Conservation (phyloP, 2,113 vertebrate genomes). For the Plecturocebus donacophilus region DNA sequence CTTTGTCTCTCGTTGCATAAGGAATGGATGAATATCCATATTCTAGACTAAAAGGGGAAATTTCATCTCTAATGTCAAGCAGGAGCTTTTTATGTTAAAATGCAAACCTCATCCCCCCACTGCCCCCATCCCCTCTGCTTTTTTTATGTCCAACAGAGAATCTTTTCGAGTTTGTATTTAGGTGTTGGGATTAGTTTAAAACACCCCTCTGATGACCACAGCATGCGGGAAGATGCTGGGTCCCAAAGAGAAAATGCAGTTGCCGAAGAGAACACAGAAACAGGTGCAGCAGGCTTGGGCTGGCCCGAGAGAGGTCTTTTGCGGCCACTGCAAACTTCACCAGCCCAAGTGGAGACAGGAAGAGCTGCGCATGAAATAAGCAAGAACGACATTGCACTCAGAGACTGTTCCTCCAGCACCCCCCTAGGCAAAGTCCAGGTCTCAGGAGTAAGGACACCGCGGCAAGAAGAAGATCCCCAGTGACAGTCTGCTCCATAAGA, state of each 20-base stretch:
- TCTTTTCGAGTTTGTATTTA: background rate
- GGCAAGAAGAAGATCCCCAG: background rate
- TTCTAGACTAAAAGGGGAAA: background rate
- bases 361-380: background rate
- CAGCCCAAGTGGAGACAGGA: accelerated
- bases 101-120: background rate
- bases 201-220: background rate
- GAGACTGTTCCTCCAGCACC: background rate
- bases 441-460: background rate
- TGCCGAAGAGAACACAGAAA: slow-evolving; percentile 4
- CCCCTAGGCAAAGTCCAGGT: background rate
- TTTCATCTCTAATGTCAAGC: background rate
- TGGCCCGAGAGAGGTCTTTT: background rate
- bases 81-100: background rate
- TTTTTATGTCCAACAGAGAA: background rate
- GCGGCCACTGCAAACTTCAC: background rate
- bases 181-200: background rate
- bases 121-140: background rate
- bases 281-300: background rate
- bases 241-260: background rate
- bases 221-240: background rate
- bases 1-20: accelerated
- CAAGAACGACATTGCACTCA: accelerated
- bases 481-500: background rate
- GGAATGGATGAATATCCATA: background rate